Percentiles rank a stretch among this genome's conserved stretches.
Conservation (phyloP, 1,140 invertebrate genomes). For the Trachelipus rathkii region DNA sequence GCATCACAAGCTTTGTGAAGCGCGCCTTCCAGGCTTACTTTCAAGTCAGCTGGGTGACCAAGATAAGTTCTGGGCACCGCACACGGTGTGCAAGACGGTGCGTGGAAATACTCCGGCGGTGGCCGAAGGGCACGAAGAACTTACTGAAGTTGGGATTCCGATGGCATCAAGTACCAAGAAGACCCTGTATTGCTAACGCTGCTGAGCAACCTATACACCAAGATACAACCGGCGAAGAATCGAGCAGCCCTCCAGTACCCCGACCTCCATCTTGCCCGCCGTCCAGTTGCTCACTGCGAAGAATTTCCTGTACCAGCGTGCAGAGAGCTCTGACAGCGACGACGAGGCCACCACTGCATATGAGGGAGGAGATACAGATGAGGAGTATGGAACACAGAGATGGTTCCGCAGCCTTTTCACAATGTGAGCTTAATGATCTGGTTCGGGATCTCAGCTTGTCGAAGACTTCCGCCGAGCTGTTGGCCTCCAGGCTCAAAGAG, state of each 20-base stretch:
- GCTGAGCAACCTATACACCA: background rate
- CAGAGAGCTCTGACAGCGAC: background rate
- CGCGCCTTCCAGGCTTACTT: slow-evolving; percentile 16
- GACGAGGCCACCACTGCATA: background rate
- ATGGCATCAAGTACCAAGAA: background rate
- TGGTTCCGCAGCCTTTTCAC: background rate
- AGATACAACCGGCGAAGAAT: slow-evolving; percentile 9
- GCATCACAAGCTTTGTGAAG: slow-evolving; percentile 14
- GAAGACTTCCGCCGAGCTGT: slow-evolving; percentile 16
- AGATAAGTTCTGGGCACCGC: slow-evolving; percentile 12
- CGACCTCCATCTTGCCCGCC: background rate
- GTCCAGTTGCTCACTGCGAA: background rate
- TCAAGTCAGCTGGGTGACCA: background rate
- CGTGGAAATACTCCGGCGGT: slow-evolving; percentile 10
- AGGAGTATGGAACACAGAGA: slow-evolving; percentile 6
- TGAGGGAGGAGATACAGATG: background rate
- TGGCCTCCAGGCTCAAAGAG: slow-evolving; percentile 21
- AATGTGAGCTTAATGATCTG: background rate
- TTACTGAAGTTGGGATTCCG: slow-evolving; percentile 9
- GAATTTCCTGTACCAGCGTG: slow-evolving; percentile 8
- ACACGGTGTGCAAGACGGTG: slow-evolving; percentile 18
- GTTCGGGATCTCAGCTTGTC: slow-evolving; percentile 13
- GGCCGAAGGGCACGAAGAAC: background rate
- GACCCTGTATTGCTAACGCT: slow-evolving; percentile 7
- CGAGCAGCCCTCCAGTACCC: slow-evolving; percentile 16